These are phyloP conservation scores for Drosophila paucipuncta DNA, from an alignment of 2,888 invertebrate species.

Conservation along the genomic window DNA sequence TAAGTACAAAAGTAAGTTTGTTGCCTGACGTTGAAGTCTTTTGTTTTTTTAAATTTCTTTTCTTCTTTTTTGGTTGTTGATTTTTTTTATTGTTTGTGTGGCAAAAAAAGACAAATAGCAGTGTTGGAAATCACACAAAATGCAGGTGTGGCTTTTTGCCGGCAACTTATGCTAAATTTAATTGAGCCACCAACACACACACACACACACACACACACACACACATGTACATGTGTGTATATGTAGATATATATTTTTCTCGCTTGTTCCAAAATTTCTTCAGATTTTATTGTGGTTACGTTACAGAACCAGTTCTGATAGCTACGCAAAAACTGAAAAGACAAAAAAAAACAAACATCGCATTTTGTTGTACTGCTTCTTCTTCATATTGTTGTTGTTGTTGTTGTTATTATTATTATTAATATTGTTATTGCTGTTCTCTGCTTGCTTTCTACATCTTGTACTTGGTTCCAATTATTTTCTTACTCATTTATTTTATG, in stretches of 20 bases:
- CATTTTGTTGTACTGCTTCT: not conserved
- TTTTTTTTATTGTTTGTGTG: slow-evolving; percentile 4
- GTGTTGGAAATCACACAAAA: slow-evolving; percentile 43
- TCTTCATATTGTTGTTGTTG: not conserved
- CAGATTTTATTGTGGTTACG: slow-evolving; percentile 26
- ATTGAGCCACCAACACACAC: slow-evolving; percentile 15
- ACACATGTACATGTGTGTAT: not conserved
- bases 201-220: not conserved
- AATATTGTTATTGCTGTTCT: slow-evolving; percentile 12
- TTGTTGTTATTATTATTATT: slow-evolving; percentile 13
- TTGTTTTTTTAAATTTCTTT: slow-evolving; percentile 34
- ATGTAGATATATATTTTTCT: slow-evolving; percentile 2
- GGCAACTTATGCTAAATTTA: slow-evolving; percentile 31
- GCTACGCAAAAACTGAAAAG: slow-evolving; percentile 44
- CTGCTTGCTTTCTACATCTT: slow-evolving; percentile 27
- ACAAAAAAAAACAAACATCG: not conserved
- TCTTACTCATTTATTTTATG: slow-evolving; percentile 5
- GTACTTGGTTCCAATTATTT: slow-evolving; percentile 7
- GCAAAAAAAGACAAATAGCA: slow-evolving; percentile 11
- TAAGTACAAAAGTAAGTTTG: slow-evolving; percentile 45
- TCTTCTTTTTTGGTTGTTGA: slow-evolving; percentile 1
- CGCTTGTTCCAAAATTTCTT: slow-evolving; percentile 31
- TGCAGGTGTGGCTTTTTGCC: slow-evolving; percentile 50
- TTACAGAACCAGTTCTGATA: slow-evolving; percentile 48
- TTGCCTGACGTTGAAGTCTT: slow-evolving; percentile 59